Evolutionary conservation across 92 coral and sea anemone species (phyloP), one percentile per base, ranked within the genome.

Genomic region (Porites lobata): DNA sequence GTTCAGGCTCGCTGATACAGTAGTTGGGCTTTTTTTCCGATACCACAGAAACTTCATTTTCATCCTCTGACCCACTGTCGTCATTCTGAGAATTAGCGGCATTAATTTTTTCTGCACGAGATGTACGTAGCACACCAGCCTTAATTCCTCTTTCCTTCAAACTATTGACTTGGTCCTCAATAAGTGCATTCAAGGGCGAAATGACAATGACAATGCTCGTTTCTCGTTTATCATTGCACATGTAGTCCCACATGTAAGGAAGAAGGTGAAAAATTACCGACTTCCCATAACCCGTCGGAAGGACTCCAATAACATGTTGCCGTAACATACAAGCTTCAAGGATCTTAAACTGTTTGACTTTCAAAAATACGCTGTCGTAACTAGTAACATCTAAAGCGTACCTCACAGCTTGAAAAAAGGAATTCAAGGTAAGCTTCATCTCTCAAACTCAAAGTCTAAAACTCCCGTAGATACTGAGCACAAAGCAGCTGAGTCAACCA

Each of bases 261-360:
- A 86, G 87, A 17, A 91, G 32, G 80, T 87, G 94, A 75, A 86
- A 91, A n/a, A 86, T 81, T 8, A 91, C 80, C 13, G 94, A 91
- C 71, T 81, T 81, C 51, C 89, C 85, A 89, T 89, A 89, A 50
- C 90, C 90, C 3, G 93, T 90, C 1, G 90, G 93, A 66, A 90
- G 90, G 38, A 90, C 87, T 29, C 86, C 90, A 38, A 85, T 90
- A 1, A 76, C 79, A 51, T 78, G 72, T 59, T 77, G 21, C 24
- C 63, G 57, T 62, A 81, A 65, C 62, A 80, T 67, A 19, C 83
- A 69, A 7, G 87, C 78, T 54, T 85, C 93, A 22, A 90, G 75
- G 43, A 86, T 69, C 17, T 79, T 72, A 13, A 78, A 71, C 66
- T 90, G 93, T 65, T 79, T 85, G 13, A 90, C 93, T 74, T 80